Base-by-base conservation (phyloP, 2,797 vertebrate species). In the Bradypus variegatus region DNA sequence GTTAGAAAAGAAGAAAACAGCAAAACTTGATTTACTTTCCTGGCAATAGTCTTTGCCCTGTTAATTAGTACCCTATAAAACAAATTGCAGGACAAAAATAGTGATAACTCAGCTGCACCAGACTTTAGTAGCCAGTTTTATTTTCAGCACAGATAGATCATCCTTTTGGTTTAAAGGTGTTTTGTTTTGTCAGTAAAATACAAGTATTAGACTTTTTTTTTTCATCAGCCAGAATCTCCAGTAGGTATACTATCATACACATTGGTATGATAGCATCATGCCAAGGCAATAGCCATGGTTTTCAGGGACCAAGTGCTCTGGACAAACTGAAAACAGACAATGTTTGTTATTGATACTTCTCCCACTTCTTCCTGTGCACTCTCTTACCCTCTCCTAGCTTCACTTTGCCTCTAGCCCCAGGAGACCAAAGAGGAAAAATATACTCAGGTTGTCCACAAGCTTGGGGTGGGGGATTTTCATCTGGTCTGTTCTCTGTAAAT, bases 1-100 rank as follows among this genome's bases (percentile, higher is more conserved):
- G 80, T 91, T 93, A 91, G 92, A 94, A 94, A 82, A 91, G 77
- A 95, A 95, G 90, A 96, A 95, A 95, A 94, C 90, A 93, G 92
- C 86, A 95, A 95, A 96, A 96, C 94, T 80, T 84, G 92, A 92
- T 95, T 96, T 96, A 87, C 89, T 94, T 94, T 93, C 76, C 92
- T 93, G 91, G 91, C 94, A 94, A 90, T 80, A 93, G 94, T 86
- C 91, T 95, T 94, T 92, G 82, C 92, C 90, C 90, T 95, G 80
- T 86, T 95, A 96, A 96, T 96, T 95, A 91, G 91, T 95, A 94
- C 94, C 92, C 90, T 91, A 94, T 94, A 94, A 96, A 94, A 93
- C 84, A 94, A 95, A 94, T 94, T 93, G 93, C 82, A 90, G 93
- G 65, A 83, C 10, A 0, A 93, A 95, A 94, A 93, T 95, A 95